A percentile compares a stretch with the other conserved stretches of the same genome.
Evolutionary conservation across 2,888 invertebrate species (phyloP).

Genomic region (Tetrapedia diversipes): DNA sequence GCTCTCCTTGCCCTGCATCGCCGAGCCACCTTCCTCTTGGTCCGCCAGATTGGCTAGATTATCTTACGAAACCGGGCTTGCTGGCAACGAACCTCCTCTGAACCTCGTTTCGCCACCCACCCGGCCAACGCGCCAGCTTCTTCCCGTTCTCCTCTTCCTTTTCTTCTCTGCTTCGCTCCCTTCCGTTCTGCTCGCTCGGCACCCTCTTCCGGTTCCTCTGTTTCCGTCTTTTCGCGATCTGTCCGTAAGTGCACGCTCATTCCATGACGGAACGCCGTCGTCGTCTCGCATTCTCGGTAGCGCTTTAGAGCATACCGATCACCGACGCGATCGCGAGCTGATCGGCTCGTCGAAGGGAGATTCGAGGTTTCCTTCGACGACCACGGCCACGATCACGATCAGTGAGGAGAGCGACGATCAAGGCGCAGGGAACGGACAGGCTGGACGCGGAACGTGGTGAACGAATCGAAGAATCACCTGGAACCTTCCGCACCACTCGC

Average conservation of each 20-base stretch:
- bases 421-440: not conserved
- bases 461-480: conserved; percentile 1
- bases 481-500: conserved; percentile 22
- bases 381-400: not conserved
- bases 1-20: conserved; percentile 81
- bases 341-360: conserved; percentile 24
- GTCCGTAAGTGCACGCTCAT: conserved; percentile 27
- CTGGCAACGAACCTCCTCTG: conserved; percentile 24
- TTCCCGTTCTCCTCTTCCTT: not conserved
- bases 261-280: conserved; percentile 12
- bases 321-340: not conserved
- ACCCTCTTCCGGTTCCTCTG: not conserved
- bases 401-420: not conserved
- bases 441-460: not conserved
- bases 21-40: conserved; percentile 73
- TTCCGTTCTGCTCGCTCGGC: not conserved
- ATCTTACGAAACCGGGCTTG: conserved; percentile 31
- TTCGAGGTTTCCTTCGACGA: conserved; percentile 14
- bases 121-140: conserved; percentile 16
- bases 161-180: not conserved
- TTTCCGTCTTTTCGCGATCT: not conserved
- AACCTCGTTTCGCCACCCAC: conserved; percentile 14
- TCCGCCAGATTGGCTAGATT: conserved; percentile 75
- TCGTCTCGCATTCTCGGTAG: conserved; percentile 24
- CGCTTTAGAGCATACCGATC: no score